Base-by-base conservation (phyloP, 1,140 invertebrate genomes). In the Drosophila grimshawi region DNA sequence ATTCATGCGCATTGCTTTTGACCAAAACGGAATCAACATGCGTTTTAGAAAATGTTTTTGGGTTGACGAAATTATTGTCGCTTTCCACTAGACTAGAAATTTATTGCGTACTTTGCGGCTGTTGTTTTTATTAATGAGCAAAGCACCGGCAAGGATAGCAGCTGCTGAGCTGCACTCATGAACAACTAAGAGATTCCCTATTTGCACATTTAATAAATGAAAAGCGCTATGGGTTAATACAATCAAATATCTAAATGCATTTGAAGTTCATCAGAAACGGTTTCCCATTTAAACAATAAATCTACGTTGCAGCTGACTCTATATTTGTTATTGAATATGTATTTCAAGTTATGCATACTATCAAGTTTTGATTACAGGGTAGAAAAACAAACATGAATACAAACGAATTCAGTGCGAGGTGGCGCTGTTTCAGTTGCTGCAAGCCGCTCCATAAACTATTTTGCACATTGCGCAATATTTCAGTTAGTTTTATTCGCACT, bases 381-480 rank as follows among this genome's bases (percentile, higher is more conserved):
- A 60, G 39, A 41, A 46, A 76, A 59, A 37, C 73, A 71, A 70
- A 69, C 59, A 74, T 74, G 57, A 88, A 76, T 86, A 73, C 61
- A 63, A 68, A 80, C 48, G 81, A 65, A 76, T 76, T 46, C 70
- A 65, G 52, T 49, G 53, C 55, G 80, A 72, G 81, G 62, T 79
- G 64, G 37, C 39, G 39, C 43, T 64, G 63, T 71, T 81, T 71
- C 77, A 52, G 77, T 72, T 56, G 52, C 70, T 73, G 68, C 59
- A 67, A 76, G 67, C 65, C 79, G 59, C 72, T 68, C 85, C 73
- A 86, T 89, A 86, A 86, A 86, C 80, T 86, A 86, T 86, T 86
- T 86, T 83, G 82, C 83, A 86, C 83, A 78, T 80, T 88, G 81
- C 80, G 83, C 83, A 80, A 88, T 86, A 86, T 86, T 86, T 86